Base-by-base conservation (phyloP, 2,113 vertebrate species). In the Echinops telfairi region DNA sequence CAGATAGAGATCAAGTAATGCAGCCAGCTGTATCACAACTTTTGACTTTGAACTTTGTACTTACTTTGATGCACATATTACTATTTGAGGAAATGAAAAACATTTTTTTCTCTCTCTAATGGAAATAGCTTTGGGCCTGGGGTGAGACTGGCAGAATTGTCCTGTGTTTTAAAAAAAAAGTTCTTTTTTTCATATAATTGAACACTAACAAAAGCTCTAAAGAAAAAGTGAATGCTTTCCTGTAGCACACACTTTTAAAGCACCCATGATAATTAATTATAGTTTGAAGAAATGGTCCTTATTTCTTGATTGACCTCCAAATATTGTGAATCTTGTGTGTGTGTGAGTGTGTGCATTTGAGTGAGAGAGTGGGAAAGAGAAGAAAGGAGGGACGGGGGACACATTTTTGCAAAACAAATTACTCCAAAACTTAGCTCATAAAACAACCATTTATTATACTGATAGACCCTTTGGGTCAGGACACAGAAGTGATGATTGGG, bases 1-100 rank as follows among this genome's bases (percentile, higher is more conserved):
- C 92, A 97, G 97, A 97, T 57, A 96, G 92, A 97, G 97, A 98
- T 97, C 97, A 97, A 97, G 92, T 57, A 89, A 97, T 6, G 75
- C 95, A 96, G 90, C 84, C 64, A 82, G 89, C 95, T 97, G 68
- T 89, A 73, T 83, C 96, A 95, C 96, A 97, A 82, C 88, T 97
- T 95, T 95, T 97, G 96, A 96, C 96, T 97, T 98, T 95, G 96
- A 97, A 91, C 95, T 96, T 82, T 95, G 94, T 90, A 62, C 96
- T 97, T 94, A 96, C 88, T 96, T 83, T 85, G 91, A 89, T 96
- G 92, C 29, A 95, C 83, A 76, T 95, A 95, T 95, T 97, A 94
- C 94, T 64, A 68, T 93, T 96, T 94, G 94, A 97, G 89, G 88
- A 97, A 97, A 97, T 95, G 94, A 68, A 94, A 97, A 96, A 90